These are phyloP conservation scores for Heteropelma amictum DNA, from an alignment of 2,888 invertebrate genomes.

Conservation along the genomic window DNA sequence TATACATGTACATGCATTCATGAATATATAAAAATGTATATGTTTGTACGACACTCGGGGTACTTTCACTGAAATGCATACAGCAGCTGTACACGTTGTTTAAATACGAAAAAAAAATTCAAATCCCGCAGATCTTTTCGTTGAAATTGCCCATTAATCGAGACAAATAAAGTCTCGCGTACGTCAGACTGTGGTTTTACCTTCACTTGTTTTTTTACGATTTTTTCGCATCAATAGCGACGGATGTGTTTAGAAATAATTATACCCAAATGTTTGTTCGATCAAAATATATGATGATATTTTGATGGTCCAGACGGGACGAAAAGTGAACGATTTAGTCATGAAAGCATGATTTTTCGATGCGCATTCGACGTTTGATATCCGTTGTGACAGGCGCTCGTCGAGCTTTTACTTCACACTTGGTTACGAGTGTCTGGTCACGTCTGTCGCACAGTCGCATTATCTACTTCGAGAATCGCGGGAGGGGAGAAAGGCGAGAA, in stretches of 20 bases:
- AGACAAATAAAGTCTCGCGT: too few relatives aligned
- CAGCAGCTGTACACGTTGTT: too few relatives aligned
- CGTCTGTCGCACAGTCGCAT: conserved; percentile 43
- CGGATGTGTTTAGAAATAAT: neutral
- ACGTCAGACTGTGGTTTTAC: neutral
- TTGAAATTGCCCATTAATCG: too few relatives aligned
- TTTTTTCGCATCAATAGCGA: neutral
- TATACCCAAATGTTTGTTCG: neutral
- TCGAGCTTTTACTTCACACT: conserved; percentile 40
- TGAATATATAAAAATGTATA: neutral
- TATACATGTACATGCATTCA: neutral
- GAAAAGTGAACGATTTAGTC: too few relatives aligned
- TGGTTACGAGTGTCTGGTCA: conserved; percentile 45
- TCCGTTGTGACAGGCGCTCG: conserved; percentile 38
- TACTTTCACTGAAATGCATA: neutral
- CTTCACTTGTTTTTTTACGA: neutral
- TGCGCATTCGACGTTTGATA: conserved; percentile 32
- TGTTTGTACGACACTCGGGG: neutral
- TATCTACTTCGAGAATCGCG: conserved; percentile 33
- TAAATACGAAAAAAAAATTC: neutral
- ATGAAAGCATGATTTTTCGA: neutral
- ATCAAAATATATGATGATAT: neutral
- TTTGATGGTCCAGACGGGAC: neutral
- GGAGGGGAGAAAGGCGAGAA: conserved; percentile 22
- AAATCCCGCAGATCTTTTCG: too few relatives aligned